Evolutionary conservation across 2,888 invertebrate genomes (phyloP), one percentile per base, ranked within the genome.

Genomic region (Xanthorhoe designata): DNA sequence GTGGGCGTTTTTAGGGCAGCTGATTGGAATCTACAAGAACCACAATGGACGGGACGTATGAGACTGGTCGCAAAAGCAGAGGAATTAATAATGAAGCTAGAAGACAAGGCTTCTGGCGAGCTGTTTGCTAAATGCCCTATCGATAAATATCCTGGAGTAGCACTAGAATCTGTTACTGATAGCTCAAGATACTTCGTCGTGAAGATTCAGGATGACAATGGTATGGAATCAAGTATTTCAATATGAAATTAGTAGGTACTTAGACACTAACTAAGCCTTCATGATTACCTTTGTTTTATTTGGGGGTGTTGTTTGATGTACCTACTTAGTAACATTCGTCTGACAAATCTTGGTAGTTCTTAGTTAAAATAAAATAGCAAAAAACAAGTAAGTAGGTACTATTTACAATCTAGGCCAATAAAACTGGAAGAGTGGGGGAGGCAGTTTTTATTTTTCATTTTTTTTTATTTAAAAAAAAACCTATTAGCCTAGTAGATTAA

Each of bases 41-140:
- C 99, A n/a, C 97, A 99, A 83, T 99, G 99, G 99, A 98, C 98
- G 24, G 99, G 99, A 18, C 95, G 99, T 72, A 96, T 99, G 96
- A 95, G 99, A 73, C 94, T 99, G 60, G 97, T 99, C 50, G 95
- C 98, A 1, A 97, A 98, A 91, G 98, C 97, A 58, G 97, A 97
- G 77, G 96, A 97, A 71, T 95, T 98, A 77, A 94, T 96, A 69
- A 95, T 99, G 75, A 99, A 99, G 91, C 92, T 99, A 61, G 99
- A 99, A 94, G 99, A 99, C 86, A 99, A 98, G 94, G 95, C 95
- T 66, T 95, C 96, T 72, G 99, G 99, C 52, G 98, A 98, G 85
- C 92, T 99, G 55, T 99, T 99, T 94, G 99, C 99, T 0, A 97
- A 98, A 92, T 97, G 99, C 85, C 99, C 99, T 0, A 97, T 99